Evolutionary conservation across 2,888 invertebrate species (phyloP), one percentile per base, ranked within the genome.

Genomic region (Rhagophthalmus giganteus): DNA sequence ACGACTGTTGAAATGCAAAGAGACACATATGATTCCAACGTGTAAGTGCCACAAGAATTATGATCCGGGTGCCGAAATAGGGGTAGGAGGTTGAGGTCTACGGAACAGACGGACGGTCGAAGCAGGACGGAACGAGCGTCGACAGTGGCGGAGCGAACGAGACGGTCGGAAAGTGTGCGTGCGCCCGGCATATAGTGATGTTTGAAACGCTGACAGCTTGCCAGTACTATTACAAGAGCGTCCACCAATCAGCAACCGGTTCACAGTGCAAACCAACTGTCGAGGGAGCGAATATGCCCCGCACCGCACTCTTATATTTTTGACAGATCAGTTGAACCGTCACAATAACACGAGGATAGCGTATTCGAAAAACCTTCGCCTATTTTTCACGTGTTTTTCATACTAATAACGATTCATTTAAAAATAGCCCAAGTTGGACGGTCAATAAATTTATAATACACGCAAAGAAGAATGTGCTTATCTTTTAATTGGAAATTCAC

Each of bases 191-290:
- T 70, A 64, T 67, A 72, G 74, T 75, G 75, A 76, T 74, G 74
- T 75, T 74, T 74, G 74, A 73, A 74, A 74, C 72, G 75, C 75
- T 76, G 76, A 76, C 76, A 76, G 72, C 72, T 73, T 73, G 73
- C 72, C 72, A 74, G 72, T 70, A 72, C 72, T 74, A 74, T 74
- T 74, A 73, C 68, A 70, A 69, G 67, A 68, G 66, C 68, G 68
- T 71, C 73, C 69, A 71, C 73, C 73, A 73, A 73, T 72, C 70
- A 69, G 70, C 64, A 68, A 60, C 67, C 67, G 69, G 71, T 63
- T 70, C 69, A 69, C 70, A 68, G 70, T 70, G 73, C 70, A 69
- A 72, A 72, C 74, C 69, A 73, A 69, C 64, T 69, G 69, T 67
- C 68, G 70, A 63, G 66, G 65, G 66, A 68, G 64, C 67, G 60